Base-by-base conservation (phyloP, 1,140 invertebrate species). In the Dreissena polymorpha region DNA sequence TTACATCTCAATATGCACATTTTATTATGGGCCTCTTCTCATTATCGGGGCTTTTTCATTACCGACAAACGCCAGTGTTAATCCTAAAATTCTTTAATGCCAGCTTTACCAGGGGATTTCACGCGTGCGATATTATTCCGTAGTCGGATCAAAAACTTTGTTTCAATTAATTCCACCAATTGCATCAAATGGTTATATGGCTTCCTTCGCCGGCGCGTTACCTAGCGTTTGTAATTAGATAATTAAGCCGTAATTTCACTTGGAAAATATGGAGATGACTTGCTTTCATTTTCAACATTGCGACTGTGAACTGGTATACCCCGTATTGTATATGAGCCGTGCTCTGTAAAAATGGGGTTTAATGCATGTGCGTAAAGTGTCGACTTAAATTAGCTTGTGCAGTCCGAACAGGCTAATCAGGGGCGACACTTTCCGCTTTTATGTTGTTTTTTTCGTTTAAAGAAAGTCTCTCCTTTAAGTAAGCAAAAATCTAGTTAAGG, bases 111-210 rank as follows among this genome's bases (percentile, higher is more conserved):
- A 53, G 53, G 79, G 79, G 79, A 81, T 67, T 72, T 73, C 79
- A 63, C 79, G 68, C 55, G 79, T 60, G 79, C 57, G 79, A 70
- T 71, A 81, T 81, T 81, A 81, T 65, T 81, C 69, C 79, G 70
- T 69, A 51, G 70, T 50, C 57, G 79, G 79, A 81, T 81, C 79
- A 81, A 81, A 81, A 81, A 70, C 79, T 72, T 50, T 60, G 64
- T 81, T 81, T 81, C 79, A 81, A 81, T 81, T 81, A 81, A 81
- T 70, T 71, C 72, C 65, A 80, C 70, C 77, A 81, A 78, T 69
- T 78, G 63, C 69, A 64, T 21, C 75, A 78, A 78, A 78, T 69
- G 75, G 69, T 65, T 68, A 78, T 78, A 78, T 18, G 75, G 63
- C 69, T 78, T 65, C 67, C 63, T 63, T 51, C 50, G 13, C 75